phyloP scores from a whole-genome alignment of 2,797 vertebrate species.

The Ctenochaetus hawaiiensis region DNA sequence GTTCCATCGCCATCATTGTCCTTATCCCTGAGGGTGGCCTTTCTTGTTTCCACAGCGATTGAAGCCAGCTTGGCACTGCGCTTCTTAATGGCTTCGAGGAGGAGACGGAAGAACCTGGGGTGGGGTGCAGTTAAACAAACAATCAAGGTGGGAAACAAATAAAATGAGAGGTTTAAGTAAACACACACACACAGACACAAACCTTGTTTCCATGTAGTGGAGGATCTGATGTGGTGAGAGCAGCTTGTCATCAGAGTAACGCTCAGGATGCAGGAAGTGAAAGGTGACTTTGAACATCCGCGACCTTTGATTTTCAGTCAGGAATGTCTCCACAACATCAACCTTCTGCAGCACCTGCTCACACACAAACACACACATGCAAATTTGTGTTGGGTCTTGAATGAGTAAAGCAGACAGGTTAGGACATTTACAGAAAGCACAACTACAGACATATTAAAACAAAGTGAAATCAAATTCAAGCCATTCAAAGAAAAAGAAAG shows the following conservation, averaged over 20 bases:
- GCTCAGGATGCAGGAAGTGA: slow-evolving; percentile 87
- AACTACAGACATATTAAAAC: background rate
- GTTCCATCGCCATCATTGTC: slow-evolving; percentile 60
- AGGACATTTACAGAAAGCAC: background rate
- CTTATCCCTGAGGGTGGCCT: slow-evolving; percentile 85
- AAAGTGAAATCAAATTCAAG: background rate
- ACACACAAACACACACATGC: background rate
- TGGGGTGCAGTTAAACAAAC: background rate
- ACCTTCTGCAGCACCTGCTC: slow-evolving; percentile 92
- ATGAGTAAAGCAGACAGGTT: background rate
- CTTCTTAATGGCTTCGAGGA: slow-evolving; percentile 91
- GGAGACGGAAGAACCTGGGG: slow-evolving; percentile 90
- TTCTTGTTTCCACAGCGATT: slow-evolving; percentile 88
- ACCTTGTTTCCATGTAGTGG: slow-evolving; percentile 93
- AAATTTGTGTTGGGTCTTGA: background rate
- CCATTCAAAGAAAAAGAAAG: background rate
- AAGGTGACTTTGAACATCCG: slow-evolving; percentile 89
- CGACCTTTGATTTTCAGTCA: slow-evolving; percentile 79
- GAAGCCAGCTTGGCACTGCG: slow-evolving; percentile 88
- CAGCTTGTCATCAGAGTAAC: slow-evolving; percentile 90
- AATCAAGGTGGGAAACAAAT: background rate
- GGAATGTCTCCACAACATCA: slow-evolving; percentile 89
- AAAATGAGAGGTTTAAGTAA: background rate
- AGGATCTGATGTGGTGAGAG: slow-evolving; percentile 89
- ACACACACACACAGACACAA: slow-evolving; percentile 12